A percentile compares a stretch with the other conserved stretches of the same genome.
Evolutionary conservation across 2,888 invertebrate species (phyloP).

Genomic region (Artemia sinica): DNA sequence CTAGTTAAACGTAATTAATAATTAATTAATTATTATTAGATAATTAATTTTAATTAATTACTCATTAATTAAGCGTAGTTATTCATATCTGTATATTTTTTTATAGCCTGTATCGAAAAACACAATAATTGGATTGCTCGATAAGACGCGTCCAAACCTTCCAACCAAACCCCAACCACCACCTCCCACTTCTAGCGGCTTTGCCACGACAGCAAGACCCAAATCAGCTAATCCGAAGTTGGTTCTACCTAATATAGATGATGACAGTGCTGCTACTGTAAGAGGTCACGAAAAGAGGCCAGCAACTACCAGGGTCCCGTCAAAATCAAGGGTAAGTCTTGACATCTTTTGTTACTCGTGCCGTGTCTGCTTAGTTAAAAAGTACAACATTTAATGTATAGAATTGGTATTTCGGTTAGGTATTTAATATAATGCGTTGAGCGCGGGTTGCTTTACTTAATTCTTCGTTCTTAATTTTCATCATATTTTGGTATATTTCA

Average conservation of each 20-base stretch:
- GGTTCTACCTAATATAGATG: slow-evolving; percentile 15
- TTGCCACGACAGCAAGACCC: slow-evolving; percentile 21
- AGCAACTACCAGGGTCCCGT: slow-evolving; percentile 21
- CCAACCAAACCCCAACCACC: slow-evolving; percentile 49
- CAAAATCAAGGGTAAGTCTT: slow-evolving; percentile 23
- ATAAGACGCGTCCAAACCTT: slow-evolving; percentile 65
- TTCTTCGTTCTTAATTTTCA: too few species aligned
- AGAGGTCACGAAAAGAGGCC: slow-evolving; percentile 6
- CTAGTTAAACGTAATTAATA: not conserved
- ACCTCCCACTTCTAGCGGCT: slow-evolving; percentile 38
- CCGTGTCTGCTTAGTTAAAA: too few species aligned
- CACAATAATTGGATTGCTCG: slow-evolving; percentile 52
- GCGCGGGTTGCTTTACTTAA: too few species aligned
- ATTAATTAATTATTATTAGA: too few species aligned
- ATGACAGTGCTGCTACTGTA: not conserved
- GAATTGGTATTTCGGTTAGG: too few species aligned
- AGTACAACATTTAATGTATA: too few species aligned
- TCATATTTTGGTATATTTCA: too few species aligned
- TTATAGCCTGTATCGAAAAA: slow-evolving; percentile 35
- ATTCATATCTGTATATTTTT: slow-evolving; percentile 23
- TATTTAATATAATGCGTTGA: too few species aligned
- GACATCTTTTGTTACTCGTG: too few species aligned
- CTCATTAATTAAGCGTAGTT: slow-evolving; percentile 17
- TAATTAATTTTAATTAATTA: slow-evolving; percentile 11
- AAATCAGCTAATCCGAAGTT: slow-evolving; percentile 21